phyloP scores from a whole-genome alignment of 2,113 vertebrate species.

The Amazona guildingii region DNA sequence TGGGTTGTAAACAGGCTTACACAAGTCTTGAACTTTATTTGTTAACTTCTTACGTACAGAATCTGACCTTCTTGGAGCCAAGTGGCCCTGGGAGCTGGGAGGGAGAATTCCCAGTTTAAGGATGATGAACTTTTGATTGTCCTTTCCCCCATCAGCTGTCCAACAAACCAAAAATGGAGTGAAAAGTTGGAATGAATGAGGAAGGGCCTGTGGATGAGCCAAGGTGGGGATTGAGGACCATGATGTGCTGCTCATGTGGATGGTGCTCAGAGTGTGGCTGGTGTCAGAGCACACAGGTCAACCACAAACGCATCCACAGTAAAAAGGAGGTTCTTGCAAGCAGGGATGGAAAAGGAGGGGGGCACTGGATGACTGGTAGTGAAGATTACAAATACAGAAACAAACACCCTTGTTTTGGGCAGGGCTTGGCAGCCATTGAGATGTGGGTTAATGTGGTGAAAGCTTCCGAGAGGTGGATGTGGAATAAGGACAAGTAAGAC shows the following conservation, averaged over 20 bases:
- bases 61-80: not conserved
- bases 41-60: not conserved
- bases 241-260: fast-evolving
- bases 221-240: not conserved
- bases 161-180: not conserved
- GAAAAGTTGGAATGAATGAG: not conserved
- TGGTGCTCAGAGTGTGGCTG: not conserved
- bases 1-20: not conserved
- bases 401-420: not conserved
- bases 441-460: not conserved
- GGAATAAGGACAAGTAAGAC: not conserved
- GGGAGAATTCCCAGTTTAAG: not conserved
- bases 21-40: not conserved
- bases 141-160: not conserved
- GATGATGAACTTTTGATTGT: not conserved
- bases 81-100: not conserved
- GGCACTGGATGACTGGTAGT: not conserved
- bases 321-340: not conserved
- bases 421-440: not conserved
- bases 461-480: fast-evolving
- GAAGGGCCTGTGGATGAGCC: not conserved
- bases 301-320: not conserved
- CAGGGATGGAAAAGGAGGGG: not conserved
- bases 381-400: not conserved
- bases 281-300: not conserved